phyloP scores from a whole-genome alignment of 2,113 vertebrate genomes.

The Desmodus rotundus region DNA sequence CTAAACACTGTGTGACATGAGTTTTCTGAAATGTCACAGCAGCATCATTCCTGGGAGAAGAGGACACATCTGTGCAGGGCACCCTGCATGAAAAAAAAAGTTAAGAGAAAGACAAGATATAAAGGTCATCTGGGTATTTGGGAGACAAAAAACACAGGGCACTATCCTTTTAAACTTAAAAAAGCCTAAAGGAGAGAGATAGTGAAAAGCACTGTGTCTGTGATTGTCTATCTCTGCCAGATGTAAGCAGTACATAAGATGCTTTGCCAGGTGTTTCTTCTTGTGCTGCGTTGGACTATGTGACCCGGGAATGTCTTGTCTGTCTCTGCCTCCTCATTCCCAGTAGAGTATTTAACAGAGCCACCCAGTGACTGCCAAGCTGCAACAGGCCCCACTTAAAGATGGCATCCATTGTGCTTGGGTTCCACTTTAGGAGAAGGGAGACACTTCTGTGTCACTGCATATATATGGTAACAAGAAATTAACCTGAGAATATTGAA shows the following conservation, averaged over 20 bases:
- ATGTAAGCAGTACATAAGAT: background rate
- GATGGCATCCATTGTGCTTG: background rate
- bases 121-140: background rate
- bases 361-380: too few relatives aligned
- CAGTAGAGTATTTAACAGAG: background rate
- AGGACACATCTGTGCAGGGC: background rate
- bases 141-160: background rate
- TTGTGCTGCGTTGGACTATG: background rate
- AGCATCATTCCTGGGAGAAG: background rate
- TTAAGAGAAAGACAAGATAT: background rate
- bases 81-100: background rate
- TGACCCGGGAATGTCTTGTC: background rate
- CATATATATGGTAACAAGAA: background rate
- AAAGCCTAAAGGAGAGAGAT: background rate
- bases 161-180: background rate
- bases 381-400: background rate
- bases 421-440: background rate
- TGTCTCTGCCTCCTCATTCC: background rate
- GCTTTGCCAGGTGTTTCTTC: background rate
- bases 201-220: rapidly evolving
- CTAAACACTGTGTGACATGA: background rate
- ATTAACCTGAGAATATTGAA: background rate
- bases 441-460: background rate
- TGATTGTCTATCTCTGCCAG: background rate
- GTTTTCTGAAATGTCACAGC: background rate